Evolutionary conservation across 2,888 invertebrate species (phyloP).

Genomic region (Cheilosia impressa): DNA sequence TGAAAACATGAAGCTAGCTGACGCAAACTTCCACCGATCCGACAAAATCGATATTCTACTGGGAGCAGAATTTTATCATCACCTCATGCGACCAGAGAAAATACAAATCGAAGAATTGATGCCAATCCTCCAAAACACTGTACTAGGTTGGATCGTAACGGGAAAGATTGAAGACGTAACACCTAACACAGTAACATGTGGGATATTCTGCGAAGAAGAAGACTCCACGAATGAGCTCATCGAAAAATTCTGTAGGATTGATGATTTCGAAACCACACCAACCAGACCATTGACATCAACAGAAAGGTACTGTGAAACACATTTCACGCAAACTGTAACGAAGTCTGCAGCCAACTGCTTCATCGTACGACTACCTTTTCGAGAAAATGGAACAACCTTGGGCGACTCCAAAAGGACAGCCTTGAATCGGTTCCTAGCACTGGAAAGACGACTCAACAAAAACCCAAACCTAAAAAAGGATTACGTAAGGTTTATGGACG

Average conservation of each 20-base stretch:
- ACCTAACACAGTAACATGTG: not conserved
- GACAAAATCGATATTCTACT: slow-evolving; percentile 16
- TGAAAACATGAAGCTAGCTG: slow-evolving; percentile 21
- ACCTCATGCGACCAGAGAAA: not conserved
- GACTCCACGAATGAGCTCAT: slow-evolving; percentile 11
- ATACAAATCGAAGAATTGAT: not conserved
- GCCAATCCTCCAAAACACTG: slow-evolving; percentile 22
- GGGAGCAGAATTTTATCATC: slow-evolving; percentile 26
- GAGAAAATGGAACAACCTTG: not conserved
- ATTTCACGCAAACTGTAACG: not conserved
- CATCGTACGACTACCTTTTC: not conserved
- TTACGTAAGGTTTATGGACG: not conserved
- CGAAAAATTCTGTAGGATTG: slow-evolving; percentile 12
- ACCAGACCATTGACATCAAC: not conserved
- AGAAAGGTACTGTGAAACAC: slow-evolving; percentile 17
- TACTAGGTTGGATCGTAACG: slow-evolving; percentile 19
- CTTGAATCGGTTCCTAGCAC: not conserved
- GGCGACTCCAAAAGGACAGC: not conserved
- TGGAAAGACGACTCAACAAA: not conserved
- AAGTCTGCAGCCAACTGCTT: not conserved
- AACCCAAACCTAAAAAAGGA: not conserved
- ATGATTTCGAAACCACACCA: not conserved
- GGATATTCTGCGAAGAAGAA: slow-evolving; percentile 13
- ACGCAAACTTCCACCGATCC: slow-evolving; percentile 22
- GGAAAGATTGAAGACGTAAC: not conserved